Conservation (phyloP, 1,140 invertebrate species). For the Neotoxoptera formosana region DNA sequence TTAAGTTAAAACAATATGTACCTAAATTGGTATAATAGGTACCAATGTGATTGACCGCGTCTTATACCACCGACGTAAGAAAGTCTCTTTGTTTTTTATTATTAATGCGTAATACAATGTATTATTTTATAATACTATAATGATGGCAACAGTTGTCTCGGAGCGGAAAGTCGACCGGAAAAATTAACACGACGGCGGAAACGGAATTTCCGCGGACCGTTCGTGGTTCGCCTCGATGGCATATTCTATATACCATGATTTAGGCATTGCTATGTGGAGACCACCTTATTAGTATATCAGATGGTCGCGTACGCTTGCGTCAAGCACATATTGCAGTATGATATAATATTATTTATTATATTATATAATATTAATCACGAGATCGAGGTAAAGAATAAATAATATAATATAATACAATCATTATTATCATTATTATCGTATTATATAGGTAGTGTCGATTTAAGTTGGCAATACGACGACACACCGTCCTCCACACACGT, state of each 20-base stretch:
- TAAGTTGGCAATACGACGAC: conserved; percentile 38
- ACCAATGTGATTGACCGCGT: not conserved
- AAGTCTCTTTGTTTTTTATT: too few species aligned
- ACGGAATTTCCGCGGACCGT: not conserved
- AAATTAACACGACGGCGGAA: not conserved
- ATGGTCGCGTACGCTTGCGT: not conserved
- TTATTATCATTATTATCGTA: not conserved
- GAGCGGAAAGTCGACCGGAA: not conserved
- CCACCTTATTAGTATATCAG: not conserved
- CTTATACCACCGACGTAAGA: not conserved
- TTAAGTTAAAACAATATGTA: not conserved
- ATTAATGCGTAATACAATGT: not conserved
- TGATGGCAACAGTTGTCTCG: not conserved
- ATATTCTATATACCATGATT: not conserved
- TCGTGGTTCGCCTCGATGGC: not conserved
- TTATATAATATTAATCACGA: not conserved
- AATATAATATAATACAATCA: not conserved
- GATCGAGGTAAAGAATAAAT: not conserved
- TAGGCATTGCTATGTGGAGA: not conserved
- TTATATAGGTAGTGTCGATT: not conserved
- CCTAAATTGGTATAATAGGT: not conserved
- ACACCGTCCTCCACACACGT: not conserved
- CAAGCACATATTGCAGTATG: not conserved
- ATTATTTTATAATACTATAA: not conserved
- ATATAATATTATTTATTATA: not conserved